Conservation (phyloP, 2,888 invertebrate genomes). For the Netelia melanura region DNA sequence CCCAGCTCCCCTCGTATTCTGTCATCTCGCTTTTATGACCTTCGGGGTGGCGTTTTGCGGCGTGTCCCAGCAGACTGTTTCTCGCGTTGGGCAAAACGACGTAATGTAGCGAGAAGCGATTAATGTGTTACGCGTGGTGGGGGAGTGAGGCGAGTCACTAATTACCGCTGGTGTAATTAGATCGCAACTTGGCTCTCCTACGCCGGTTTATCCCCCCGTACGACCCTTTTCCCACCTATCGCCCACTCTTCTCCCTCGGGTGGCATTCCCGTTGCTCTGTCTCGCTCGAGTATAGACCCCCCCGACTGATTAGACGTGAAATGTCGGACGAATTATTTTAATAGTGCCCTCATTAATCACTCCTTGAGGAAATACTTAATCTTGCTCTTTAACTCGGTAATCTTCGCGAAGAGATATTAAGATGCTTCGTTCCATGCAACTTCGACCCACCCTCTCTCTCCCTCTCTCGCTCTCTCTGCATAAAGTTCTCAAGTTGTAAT, state of each 20-base stretch:
- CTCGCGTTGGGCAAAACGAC: slow-evolving; percentile 52
- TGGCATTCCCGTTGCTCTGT: slow-evolving; percentile 37
- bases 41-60: slow-evolving; percentile 34
- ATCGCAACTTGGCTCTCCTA: slow-evolving; percentile 53
- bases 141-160: slow-evolving; percentile 58
- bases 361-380: slow-evolving; percentile 59
- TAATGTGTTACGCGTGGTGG: slow-evolving; percentile 63
- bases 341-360: slow-evolving; percentile 63
- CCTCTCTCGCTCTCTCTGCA: neutral
- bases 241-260: slow-evolving; percentile 32
- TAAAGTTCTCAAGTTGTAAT: slow-evolving; percentile 8
- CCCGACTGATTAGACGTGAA: slow-evolving; percentile 62
- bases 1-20: slow-evolving; percentile 37
- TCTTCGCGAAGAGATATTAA: slow-evolving; percentile 47
- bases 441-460: neutral
- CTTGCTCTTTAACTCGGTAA: slow-evolving; percentile 36
- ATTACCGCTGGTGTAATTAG: slow-evolving; percentile 68
- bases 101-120: slow-evolving; percentile 56
- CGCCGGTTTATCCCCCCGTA: neutral
- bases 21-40: slow-evolving; percentile 26
- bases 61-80: slow-evolving; percentile 24
- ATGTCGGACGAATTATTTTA: slow-evolving; percentile 64
- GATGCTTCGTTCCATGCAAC: slow-evolving; percentile 29
- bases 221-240: slow-evolving; percentile 26
- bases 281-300: slow-evolving; percentile 11